A percentile compares a stretch with the other conserved stretches of the same genome.
Evolutionary conservation across 2,888 invertebrate genomes (phyloP).

Genomic region (Myopa tessellatipennis): DNA sequence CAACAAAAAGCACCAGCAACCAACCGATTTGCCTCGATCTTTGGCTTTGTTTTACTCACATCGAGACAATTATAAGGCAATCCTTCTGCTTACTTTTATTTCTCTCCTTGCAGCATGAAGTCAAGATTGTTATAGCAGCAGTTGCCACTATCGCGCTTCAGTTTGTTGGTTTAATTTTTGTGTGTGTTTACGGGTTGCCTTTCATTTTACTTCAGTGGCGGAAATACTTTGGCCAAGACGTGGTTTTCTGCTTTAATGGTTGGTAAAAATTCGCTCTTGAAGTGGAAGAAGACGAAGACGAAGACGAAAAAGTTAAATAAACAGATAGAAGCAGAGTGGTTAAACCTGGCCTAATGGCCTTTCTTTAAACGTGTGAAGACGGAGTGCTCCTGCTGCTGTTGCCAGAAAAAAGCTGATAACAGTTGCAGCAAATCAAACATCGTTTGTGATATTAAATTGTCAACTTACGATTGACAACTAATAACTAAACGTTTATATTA

Average conservation of each 20-base stretch:
- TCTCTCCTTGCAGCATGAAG: neutral
- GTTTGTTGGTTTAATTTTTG: neutral
- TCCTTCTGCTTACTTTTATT: neutral
- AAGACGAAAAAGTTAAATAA: neutral
- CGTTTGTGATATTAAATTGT: too few species aligned
- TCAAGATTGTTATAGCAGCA: neutral
- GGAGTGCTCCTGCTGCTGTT: too few species aligned
- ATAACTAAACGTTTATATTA: too few species aligned
- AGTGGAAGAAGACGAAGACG: neutral
- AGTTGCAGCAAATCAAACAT: too few species aligned
- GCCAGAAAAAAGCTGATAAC: neutral
- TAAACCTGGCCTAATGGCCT: neutral
- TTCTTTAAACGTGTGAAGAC: neutral
- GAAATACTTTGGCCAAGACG: neutral
- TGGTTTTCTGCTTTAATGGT: neutral
- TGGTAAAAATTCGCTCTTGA: neutral
- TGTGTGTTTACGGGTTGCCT: neutral
- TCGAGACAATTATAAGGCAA: conserved; percentile 20
- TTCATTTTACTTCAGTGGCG: conserved; percentile 3
- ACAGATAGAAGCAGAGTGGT: neutral
- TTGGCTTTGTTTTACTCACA: neutral
- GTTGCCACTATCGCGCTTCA: neutral
- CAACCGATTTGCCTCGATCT: conserved; percentile 5
- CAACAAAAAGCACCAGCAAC: neutral
- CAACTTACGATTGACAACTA: too few species aligned